These are phyloP conservation scores for Pseudoatta argentina DNA, from an alignment of 1,140 invertebrate genomes.

Conservation along the genomic window DNA sequence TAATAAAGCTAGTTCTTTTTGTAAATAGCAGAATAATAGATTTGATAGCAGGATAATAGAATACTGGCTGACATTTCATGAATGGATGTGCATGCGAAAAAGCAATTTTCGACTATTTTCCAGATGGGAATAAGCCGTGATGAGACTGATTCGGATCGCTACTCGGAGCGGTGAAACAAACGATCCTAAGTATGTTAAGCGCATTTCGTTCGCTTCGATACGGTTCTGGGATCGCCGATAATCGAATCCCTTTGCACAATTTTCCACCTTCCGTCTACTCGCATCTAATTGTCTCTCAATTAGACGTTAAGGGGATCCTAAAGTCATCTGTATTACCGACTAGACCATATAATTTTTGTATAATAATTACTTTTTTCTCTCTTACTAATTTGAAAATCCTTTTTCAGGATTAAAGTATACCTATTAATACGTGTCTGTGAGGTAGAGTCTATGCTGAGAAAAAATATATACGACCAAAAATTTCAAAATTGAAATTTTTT, in stretches of 20 bases:
- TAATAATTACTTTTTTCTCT: no score
- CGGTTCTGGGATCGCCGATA: slow-evolving; percentile 45
- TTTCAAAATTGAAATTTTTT: no score
- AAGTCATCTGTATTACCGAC: no score
- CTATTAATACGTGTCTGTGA: no score
- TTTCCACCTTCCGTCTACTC: slow-evolving; percentile 35
- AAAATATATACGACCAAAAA: no score
- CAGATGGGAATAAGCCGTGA: slow-evolving; percentile 62
- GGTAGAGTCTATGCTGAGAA: no score
- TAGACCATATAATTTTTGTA: no score
- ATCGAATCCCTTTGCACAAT: slow-evolving; percentile 66
- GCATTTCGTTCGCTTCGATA: slow-evolving; percentile 59
- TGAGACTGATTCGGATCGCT: slow-evolving; percentile 68
- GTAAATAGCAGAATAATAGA: neutral
- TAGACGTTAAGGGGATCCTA: slow-evolving; percentile 28
- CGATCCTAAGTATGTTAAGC: slow-evolving; percentile 71
- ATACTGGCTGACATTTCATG: neutral
- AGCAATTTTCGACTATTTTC: slow-evolving; percentile 66
- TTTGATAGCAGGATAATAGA: slow-evolving; percentile 10
- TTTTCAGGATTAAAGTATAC: no score
- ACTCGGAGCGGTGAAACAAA: slow-evolving; percentile 64
- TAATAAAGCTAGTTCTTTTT: slow-evolving; percentile 3
- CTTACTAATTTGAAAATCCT: no score
- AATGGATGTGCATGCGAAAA: slow-evolving; percentile 59
- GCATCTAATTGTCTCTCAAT: slow-evolving; percentile 58